Evolutionary conservation across 2,888 invertebrate species (phyloP).

Genomic region (Petrolisthes manimaculis): DNA sequence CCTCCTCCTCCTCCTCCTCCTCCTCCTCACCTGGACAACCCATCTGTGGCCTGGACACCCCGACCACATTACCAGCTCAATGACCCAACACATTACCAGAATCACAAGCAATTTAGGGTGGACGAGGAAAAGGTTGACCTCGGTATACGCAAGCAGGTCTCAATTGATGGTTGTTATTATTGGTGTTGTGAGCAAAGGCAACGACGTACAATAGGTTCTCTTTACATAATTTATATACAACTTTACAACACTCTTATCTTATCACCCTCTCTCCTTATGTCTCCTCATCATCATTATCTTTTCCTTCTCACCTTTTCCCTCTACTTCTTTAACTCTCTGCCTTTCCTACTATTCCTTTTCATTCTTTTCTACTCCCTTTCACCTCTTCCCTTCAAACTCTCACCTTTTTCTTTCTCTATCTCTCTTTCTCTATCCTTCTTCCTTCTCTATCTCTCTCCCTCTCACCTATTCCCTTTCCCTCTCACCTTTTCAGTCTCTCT

Average conservation of each 20-base stretch:
- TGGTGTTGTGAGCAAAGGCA: too few relatives aligned
- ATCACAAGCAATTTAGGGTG: not conserved
- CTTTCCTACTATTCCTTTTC: not conserved
- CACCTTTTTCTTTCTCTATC: not conserved
- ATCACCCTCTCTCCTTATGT: too few relatives aligned
- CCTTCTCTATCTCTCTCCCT: too few relatives aligned
- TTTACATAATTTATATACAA: too few relatives aligned
- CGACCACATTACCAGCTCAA: not conserved
- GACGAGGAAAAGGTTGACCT: slow-evolving; percentile 14
- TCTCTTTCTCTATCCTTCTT: not conserved
- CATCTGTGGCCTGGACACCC: too few relatives aligned
- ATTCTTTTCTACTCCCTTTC: not conserved
- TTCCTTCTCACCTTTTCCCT: too few relatives aligned
- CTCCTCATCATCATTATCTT: too few relatives aligned
- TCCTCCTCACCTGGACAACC: not conserved
- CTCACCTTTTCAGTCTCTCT: too few relatives aligned
- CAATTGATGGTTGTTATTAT: too few relatives aligned
- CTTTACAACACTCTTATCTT: too few relatives aligned
- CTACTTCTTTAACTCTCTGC: not conserved
- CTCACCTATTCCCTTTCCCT: too few relatives aligned
- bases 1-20: not conserved
- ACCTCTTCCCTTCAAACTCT: not conserved
- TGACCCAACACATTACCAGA: slow-evolving; percentile 9
- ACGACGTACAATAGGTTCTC: too few relatives aligned
- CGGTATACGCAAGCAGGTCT: not conserved